Conservation (phyloP, 2,113 vertebrate species). For the Sula dactylatra region DNA sequence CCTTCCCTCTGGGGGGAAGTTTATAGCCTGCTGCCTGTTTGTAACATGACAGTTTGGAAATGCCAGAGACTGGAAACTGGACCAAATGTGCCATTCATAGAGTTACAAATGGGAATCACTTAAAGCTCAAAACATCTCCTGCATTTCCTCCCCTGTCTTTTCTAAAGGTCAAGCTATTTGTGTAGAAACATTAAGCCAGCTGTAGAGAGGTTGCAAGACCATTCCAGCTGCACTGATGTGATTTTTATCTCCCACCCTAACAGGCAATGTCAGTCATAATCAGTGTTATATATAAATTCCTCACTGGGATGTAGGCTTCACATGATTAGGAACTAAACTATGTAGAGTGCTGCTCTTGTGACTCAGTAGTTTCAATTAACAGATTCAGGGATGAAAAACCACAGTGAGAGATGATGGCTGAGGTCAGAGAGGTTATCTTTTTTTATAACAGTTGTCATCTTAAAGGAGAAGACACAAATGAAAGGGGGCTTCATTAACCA, state of each 20-base stretch:
- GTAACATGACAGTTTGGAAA: conserved; percentile 33
- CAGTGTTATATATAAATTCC: conserved; percentile 13
- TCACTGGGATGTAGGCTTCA: conserved; percentile 9
- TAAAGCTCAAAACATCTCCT: conserved; percentile 11
- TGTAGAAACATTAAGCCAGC: conserved; percentile 48
- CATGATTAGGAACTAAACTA: conserved; percentile 6
- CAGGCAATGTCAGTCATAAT: conserved; percentile 49
- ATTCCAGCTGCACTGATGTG: conserved; percentile 19
- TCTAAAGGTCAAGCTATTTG: conserved; percentile 59
- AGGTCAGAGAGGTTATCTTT: conserved; percentile 25
- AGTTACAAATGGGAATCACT: conserved; percentile 52
- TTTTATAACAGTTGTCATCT: not conserved
- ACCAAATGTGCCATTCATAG: conserved; percentile 25
- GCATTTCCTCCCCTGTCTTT: not conserved
- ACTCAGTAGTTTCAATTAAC: conserved; percentile 20
- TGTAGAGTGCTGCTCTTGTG: not conserved
- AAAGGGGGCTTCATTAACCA: not conserved
- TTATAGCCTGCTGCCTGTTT: conserved; percentile 27
- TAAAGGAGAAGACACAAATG: not conserved
- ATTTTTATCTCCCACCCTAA: conserved; percentile 38
- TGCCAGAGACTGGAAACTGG: conserved; percentile 37
- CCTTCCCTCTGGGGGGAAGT: not conserved
- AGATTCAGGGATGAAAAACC: not conserved
- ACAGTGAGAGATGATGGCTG: not conserved
- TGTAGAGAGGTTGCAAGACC: conserved; percentile 40